Percentiles rank a stretch among this genome's conserved stretches.
phyloP scores from a whole-genome alignment of 2,113 vertebrate genomes.

The Apteryx owenii region DNA sequence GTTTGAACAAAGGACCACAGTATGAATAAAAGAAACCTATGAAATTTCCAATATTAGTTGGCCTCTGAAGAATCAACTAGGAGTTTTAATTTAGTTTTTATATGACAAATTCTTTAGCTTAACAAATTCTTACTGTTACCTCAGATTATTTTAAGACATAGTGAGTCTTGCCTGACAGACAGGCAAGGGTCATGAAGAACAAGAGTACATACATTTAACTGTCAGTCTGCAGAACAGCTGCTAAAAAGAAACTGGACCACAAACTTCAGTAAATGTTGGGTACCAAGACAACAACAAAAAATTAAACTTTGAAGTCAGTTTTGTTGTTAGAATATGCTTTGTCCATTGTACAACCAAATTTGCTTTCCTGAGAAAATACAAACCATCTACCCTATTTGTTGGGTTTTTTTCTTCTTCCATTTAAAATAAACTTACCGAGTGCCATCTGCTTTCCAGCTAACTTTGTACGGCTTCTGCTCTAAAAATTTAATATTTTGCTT shows the following conservation, averaged over 20 bases:
- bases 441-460: constrained; percentile 99
- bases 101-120: neutral
- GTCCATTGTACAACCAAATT: constrained; percentile 16
- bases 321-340: neutral
- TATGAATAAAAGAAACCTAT: neutral
- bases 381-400: neutral
- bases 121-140: neutral
- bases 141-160: neutral
- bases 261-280: neutral
- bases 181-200: neutral
- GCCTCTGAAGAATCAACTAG: neutral
- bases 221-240: neutral
- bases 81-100: neutral
- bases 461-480: constrained; percentile 96
- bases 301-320: neutral
- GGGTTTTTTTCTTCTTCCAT: neutral
- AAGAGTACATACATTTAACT: neutral
- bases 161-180: neutral
- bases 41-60: neutral
- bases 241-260: neutral
- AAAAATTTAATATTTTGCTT: constrained; percentile 92
- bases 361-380: neutral
- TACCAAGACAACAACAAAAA: neutral
- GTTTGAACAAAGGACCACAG: neutral
- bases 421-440: constrained; percentile 87